Base-by-base conservation (phyloP, 1,140 invertebrate genomes). In the Drosophila tsacasi region DNA sequence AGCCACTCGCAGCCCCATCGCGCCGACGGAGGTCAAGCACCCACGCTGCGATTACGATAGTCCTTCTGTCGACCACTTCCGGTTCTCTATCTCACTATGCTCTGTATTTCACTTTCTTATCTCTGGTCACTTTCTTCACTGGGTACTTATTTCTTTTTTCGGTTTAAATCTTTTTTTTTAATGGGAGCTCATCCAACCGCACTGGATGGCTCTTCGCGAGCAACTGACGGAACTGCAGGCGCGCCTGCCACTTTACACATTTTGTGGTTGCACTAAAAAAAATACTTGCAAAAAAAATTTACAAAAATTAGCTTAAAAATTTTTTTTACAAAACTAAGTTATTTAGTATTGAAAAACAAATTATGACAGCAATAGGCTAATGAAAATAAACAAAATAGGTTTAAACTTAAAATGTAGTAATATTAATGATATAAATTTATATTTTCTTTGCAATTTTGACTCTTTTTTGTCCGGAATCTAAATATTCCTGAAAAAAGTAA, bases 141-240 rank as follows among this genome's bases (percentile, higher is more conserved):
- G 27, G 42, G 40, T 61, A 77, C 63, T 39, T 57, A 71, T 68
- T 64, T 68, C 61, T 79, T 81, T 79, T 44, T 52, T 49, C 50
- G 37, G 35, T 7, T 58, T 40, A 60, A 76, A 60, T 21, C 37
- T 59, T 64, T 81, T 62, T 60, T 81, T 66, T 35, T 35, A 5
- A n/a, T 27, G 47, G 65, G 85, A 91, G 89, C 79, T 76, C 76
- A 92, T 92, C 91, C 91, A 92, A 92, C 91, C 91, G 83, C 86
- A 92, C 91, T 91, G 89, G 83, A 92, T 91, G 91, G 85, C 89
- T 81, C 91, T 79, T 82, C 83, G 79, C 83, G 89, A 91, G 85
- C 89, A 91, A 92, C 91, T 92, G 83, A 92, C 63, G 62, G 65
- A 46, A 50, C 66, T 62, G 63, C 82, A 68, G 59, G 66, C 49